Evolutionary conservation across 2,113 vertebrate species (phyloP).

Genomic region (Podarcis raffonei): DNA sequence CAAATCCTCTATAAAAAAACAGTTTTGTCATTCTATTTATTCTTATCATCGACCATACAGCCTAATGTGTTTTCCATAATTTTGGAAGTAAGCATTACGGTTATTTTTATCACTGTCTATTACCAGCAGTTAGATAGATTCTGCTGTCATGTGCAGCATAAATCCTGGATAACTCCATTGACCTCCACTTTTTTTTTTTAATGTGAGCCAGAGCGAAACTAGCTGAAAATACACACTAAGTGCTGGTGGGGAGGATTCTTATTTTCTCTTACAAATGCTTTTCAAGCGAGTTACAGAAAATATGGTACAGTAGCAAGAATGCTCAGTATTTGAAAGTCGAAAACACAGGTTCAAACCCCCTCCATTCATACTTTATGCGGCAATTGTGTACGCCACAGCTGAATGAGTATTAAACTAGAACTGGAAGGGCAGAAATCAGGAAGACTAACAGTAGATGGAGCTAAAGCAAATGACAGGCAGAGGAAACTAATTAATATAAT

Average conservation of each 20-base stretch:
- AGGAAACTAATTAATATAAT: no score
- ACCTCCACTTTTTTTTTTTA: slow-evolving; percentile 8
- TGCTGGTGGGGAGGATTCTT: background rate
- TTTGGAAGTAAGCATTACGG: slow-evolving; percentile 28
- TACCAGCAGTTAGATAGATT: slow-evolving; percentile 25
- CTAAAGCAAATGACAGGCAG: no score
- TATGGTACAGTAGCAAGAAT: background rate
- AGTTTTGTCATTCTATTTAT: slow-evolving; percentile 27
- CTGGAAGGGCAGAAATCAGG: background rate
- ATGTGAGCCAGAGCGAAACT: background rate
- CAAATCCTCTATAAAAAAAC: slow-evolving; percentile 42
- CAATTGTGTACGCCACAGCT: background rate
- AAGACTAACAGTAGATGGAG: no score
- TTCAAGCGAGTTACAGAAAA: background rate
- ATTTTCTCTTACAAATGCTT: background rate
- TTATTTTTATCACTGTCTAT: slow-evolving; percentile 26
- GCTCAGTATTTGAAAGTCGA: background rate
- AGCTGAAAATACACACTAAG: background rate
- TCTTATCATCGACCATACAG: slow-evolving; percentile 18
- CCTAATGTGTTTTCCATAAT: slow-evolving; percentile 21
- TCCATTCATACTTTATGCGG: background rate
- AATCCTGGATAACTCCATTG: slow-evolving; percentile 29
- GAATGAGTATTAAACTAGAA: background rate
- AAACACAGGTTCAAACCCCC: background rate
- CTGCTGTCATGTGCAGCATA: slow-evolving; percentile 19